Percentiles rank a stretch among this genome's conserved stretches.
Conservation (phyloP, 2,113 vertebrate genomes). For the Hepsetus odoe region DNA sequence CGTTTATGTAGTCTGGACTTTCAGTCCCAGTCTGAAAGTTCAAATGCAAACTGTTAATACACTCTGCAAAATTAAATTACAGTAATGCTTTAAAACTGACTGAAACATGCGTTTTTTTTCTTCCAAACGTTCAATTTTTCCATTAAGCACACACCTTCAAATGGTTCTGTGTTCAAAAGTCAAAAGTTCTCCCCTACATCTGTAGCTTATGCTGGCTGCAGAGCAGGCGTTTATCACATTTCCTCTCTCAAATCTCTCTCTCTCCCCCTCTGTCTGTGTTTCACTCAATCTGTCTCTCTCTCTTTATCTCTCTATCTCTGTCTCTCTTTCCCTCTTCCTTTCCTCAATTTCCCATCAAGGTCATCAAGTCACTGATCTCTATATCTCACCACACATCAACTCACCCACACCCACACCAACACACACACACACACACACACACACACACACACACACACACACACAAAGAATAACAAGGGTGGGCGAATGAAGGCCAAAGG, state of each 20-base stretch:
- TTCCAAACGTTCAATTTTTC: background rate
- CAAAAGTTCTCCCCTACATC: conserved; percentile 20
- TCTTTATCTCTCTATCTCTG: conserved; percentile 43
- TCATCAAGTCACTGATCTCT: conserved; percentile 39
- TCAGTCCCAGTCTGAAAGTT: background rate
- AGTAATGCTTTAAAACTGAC: background rate
- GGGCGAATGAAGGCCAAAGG: background rate
- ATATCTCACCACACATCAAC: conserved; percentile 10
- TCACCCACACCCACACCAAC: background rate
- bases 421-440: background rate
- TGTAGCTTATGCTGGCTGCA: conserved; percentile 39
- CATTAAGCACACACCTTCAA: conserved; percentile 34
- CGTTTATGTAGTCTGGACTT: background rate
- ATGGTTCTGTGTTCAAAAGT: background rate
- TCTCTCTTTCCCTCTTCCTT: conserved; percentile 38
- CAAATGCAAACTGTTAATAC: background rate
- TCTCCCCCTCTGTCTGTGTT: too few relatives aligned
- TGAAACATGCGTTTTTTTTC: background rate
- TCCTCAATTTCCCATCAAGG: conserved; percentile 33
- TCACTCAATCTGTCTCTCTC: too few relatives aligned
- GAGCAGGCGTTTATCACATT: conserved; percentile 62
- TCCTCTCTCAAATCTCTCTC: conserved; percentile 54
- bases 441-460: background rate
- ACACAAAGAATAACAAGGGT: background rate
- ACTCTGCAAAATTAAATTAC: background rate